A percentile compares a stretch with the other conserved stretches of the same genome.
These are phyloP conservation scores for Habropoda laboriosa DNA, from an alignment of 1,140 invertebrate genomes.

Conservation along the genomic window DNA sequence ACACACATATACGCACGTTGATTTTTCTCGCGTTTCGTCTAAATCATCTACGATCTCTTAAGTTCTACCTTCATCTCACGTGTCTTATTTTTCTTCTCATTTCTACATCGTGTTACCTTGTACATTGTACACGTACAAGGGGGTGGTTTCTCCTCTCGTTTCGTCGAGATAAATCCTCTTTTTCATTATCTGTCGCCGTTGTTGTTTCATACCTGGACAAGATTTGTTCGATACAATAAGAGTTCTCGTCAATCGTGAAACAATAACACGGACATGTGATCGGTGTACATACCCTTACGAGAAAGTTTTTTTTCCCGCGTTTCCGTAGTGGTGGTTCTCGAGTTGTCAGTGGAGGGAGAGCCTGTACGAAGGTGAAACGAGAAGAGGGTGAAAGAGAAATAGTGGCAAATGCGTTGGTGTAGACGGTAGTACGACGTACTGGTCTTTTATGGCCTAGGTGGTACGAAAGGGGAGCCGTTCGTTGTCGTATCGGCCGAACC, in stretches of 20 bases:
- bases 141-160: background rate
- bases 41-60: too few species aligned
- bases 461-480: background rate
- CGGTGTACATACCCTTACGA: background rate
- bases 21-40: too few species aligned
- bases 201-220: background rate
- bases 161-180: background rate
- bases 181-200: background rate
- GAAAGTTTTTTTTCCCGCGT: constrained; percentile 11
- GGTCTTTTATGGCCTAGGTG: constrained; percentile 52
- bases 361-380: background rate
- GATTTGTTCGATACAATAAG: too few species aligned
- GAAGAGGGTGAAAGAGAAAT: constrained; percentile 5
- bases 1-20: too few species aligned
- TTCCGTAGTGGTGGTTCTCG: constrained; percentile 3
- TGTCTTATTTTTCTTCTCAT: too few species aligned
- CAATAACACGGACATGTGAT: constrained; percentile 41
- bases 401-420: constrained; percentile 52
- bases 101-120: background rate
- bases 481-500: background rate
- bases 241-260: background rate
- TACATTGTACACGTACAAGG: background rate
- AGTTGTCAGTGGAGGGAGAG: constrained; percentile 1
- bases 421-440: constrained; percentile 48
- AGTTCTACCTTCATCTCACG: too few species aligned